Percentiles rank a stretch among this genome's conserved stretches.
These are phyloP conservation scores for Monopterus albus DNA, from an alignment of 2,113 vertebrate species.

Conservation along the genomic window DNA sequence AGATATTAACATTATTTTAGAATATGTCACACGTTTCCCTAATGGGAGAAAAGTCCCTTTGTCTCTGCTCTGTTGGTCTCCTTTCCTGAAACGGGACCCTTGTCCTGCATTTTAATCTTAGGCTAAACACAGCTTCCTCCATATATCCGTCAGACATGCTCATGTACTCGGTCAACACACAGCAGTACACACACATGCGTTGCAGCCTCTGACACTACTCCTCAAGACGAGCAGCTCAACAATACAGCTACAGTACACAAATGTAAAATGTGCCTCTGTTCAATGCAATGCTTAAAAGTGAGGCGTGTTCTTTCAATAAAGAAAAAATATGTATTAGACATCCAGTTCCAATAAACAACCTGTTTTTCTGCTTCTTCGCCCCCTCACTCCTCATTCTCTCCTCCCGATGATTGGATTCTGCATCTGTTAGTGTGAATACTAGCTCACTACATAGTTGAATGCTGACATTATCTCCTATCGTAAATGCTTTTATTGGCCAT, in stretches of 20 bases:
- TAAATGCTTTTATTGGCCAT: slow-evolving; percentile 34
- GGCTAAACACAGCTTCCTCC: slow-evolving; percentile 79
- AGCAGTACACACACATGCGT: slow-evolving; percentile 29
- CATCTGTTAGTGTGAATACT: slow-evolving; percentile 35
- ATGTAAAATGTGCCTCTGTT: neutral
- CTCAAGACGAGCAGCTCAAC: neutral
- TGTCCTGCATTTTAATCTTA: slow-evolving; percentile 77
- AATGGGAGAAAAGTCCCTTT: slow-evolving; percentile 55
- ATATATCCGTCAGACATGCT: slow-evolving; percentile 60
- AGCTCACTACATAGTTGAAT: neutral
- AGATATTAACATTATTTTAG: no score
- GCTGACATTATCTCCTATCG: slow-evolving; percentile 45
- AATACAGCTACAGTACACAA: neutral
- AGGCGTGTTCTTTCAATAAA: no score
- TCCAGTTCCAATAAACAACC: neutral
- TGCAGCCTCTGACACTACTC: no score
- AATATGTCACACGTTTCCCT: slow-evolving; percentile 37
- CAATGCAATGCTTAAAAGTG: no score
- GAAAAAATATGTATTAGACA: no score
- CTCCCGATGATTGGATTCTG: neutral
- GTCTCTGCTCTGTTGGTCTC: slow-evolving; percentile 50
- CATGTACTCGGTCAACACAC: slow-evolving; percentile 35
- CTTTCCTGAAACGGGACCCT: slow-evolving; percentile 68
- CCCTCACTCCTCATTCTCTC: neutral
- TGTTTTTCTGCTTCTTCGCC: slow-evolving; percentile 17